Evolutionary conservation across 2,113 vertebrate genomes (phyloP).

Genomic region (Aviceda subcristata): DNA sequence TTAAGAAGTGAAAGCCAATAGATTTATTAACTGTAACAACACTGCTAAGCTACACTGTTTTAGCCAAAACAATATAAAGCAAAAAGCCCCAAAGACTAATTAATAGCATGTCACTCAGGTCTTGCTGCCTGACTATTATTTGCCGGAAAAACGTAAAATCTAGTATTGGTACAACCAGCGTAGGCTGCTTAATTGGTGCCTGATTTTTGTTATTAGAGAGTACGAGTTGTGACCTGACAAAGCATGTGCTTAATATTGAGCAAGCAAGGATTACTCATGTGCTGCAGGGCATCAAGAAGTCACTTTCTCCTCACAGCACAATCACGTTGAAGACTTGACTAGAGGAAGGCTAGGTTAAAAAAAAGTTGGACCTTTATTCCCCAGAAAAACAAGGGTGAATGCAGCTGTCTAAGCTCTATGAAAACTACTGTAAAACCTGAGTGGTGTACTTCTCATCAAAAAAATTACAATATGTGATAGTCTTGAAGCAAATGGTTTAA

Average conservation of each 20-base stretch:
- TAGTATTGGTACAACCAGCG: rapidly evolving
- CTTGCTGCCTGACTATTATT: not conserved
- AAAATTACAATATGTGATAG: not conserved
- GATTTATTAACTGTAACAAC: not conserved
- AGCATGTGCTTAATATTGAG: not conserved
- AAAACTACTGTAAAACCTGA: not conserved
- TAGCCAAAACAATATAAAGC: not conserved
- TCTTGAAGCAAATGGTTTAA: not conserved
- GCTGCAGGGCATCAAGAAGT: not conserved
- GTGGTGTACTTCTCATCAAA: not conserved
- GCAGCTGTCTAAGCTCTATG: not conserved
- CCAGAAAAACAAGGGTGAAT: not conserved
- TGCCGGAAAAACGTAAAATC: not conserved
- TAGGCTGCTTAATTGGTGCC: not conserved
- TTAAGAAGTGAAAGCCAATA: not conserved
- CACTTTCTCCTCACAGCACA: not conserved
- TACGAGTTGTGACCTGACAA: not conserved
- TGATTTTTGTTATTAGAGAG: not conserved
- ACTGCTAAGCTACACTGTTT: not conserved
- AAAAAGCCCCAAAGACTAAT: not conserved
- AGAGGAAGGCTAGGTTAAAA: not conserved
- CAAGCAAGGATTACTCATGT: not conserved
- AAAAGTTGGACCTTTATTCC: not conserved
- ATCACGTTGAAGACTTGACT: not conserved
- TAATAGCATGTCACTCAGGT: not conserved